A percentile compares a stretch with the other conserved stretches of the same genome.
phyloP scores from a whole-genome alignment of 2,888 invertebrate species.

The Sphaeridia pumilis region DNA sequence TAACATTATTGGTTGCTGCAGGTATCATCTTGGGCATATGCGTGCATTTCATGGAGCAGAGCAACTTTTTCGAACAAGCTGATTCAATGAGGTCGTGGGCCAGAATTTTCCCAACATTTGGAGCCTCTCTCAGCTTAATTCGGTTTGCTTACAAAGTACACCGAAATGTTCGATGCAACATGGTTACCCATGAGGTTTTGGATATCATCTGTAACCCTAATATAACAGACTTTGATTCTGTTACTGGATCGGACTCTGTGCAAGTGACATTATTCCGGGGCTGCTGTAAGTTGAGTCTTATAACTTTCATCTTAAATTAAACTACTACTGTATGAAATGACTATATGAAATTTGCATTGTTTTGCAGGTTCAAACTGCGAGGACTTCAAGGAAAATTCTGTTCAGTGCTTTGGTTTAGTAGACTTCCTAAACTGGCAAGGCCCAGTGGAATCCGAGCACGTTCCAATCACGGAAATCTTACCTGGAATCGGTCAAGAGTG shows the following conservation, averaged over 20 bases:
- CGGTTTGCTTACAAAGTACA: constrained; percentile 29
- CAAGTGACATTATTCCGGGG: constrained; percentile 10
- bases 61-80: constrained; percentile 12
- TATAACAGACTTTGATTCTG: constrained; percentile 24
- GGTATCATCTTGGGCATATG: constrained; percentile 20
- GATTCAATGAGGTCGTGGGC: constrained; percentile 14
- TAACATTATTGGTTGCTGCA: constrained; percentile 8
- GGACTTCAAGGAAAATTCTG: constrained; percentile 14
- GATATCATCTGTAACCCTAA: constrained; percentile 26
- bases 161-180: constrained; percentile 29
- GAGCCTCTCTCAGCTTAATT: constrained; percentile 31
- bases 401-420: constrained; percentile 20
- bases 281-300: constrained; percentile 18
- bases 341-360: not conserved
- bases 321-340: not conserved
- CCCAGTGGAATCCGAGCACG: constrained; percentile 24
- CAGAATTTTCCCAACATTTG: constrained; percentile 27
- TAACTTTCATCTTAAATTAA: too few relatives aligned
- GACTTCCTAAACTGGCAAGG: constrained; percentile 27
- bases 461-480: constrained; percentile 20
- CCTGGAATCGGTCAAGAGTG: constrained; percentile 32
- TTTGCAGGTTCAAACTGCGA: constrained; percentile 14
- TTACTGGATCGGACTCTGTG: not conserved
- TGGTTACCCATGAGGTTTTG: constrained; percentile 21
- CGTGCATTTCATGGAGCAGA: constrained; percentile 19